These are phyloP conservation scores for Thryonomys swinderianus DNA, from an alignment of 2,113 vertebrate genomes.

Conservation along the genomic window DNA sequence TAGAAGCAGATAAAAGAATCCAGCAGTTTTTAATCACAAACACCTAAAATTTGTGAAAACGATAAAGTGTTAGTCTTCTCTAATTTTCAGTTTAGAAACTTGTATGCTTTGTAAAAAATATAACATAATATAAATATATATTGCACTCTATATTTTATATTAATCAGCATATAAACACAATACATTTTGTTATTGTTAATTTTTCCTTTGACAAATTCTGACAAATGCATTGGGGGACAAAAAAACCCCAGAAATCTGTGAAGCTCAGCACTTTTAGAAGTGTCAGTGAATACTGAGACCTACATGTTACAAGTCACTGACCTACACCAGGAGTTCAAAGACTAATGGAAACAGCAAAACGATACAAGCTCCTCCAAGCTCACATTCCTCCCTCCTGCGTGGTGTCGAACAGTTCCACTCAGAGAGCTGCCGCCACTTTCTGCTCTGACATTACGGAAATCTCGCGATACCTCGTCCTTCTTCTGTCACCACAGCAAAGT, in stretches of 20 bases:
- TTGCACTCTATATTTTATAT: not conserved
- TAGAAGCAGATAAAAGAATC: not conserved
- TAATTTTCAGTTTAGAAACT: not conserved
- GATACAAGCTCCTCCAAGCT: not conserved
- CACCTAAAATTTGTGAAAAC: not conserved
- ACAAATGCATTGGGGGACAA: not conserved
- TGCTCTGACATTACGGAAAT: not conserved
- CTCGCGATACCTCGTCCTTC: not conserved
- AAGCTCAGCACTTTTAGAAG: not conserved
- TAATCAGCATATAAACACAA: not conserved
- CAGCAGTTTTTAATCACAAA: not conserved
- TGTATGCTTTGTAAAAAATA: not conserved
- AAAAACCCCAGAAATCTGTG: not conserved
- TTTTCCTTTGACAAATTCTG: not conserved
- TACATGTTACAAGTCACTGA: not conserved
- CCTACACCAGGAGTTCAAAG: not conserved
- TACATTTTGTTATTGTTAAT: not conserved
- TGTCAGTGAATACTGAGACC: not conserved
- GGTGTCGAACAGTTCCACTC: not conserved
- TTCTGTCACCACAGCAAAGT: not conserved
- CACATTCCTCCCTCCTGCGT: not conserved
- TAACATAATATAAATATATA: not conserved
- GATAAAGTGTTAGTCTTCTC: not conserved
- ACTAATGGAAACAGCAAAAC: not conserved
- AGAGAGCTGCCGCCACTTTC: not conserved